These are phyloP conservation scores for Dreissena polymorpha DNA, from an alignment of 1,140 invertebrate species.

Conservation along the genomic window DNA sequence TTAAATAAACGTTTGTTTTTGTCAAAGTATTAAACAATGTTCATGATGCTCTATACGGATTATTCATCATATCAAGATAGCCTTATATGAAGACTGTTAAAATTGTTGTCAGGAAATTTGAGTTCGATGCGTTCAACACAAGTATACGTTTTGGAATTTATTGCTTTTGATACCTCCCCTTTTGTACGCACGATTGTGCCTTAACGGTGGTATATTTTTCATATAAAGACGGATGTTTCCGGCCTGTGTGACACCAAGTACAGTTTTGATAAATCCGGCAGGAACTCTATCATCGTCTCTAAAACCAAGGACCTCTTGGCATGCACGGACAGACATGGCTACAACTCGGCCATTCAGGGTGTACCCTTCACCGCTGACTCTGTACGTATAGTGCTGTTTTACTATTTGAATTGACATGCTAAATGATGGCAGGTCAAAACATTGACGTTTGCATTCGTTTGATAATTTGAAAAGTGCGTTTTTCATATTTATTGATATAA, in stretches of 20 bases:
- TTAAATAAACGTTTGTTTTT: too few species aligned
- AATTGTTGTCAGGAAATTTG: too few species aligned
- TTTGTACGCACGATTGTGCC: too few species aligned
- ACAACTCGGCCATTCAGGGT: conserved; percentile 67
- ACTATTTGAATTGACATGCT: too few species aligned
- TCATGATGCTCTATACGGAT: too few species aligned
- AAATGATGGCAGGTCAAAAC: neutral
- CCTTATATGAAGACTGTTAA: too few species aligned
- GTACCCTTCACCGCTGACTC: conserved; percentile 48
- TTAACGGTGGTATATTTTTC: too few species aligned
- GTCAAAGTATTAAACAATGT: too few species aligned
- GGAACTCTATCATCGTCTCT: conserved; percentile 86
- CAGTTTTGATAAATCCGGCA: conserved; percentile 80
- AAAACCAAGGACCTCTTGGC: conserved; percentile 88
- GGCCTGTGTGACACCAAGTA: conserved; percentile 91
- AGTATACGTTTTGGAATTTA: too few species aligned
- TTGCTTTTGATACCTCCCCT: too few species aligned
- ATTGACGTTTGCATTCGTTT: neutral
- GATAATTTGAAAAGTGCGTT: neutral
- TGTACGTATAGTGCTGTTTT: neutral
- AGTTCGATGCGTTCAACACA: too few species aligned
- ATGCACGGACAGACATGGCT: conserved; percentile 87
- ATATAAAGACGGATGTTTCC: conserved; percentile 87
- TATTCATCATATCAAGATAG: too few species aligned
- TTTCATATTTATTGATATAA: neutral